Evolutionary conservation across 2,797 vertebrate genomes (phyloP).

Genomic region (Alca torda): DNA sequence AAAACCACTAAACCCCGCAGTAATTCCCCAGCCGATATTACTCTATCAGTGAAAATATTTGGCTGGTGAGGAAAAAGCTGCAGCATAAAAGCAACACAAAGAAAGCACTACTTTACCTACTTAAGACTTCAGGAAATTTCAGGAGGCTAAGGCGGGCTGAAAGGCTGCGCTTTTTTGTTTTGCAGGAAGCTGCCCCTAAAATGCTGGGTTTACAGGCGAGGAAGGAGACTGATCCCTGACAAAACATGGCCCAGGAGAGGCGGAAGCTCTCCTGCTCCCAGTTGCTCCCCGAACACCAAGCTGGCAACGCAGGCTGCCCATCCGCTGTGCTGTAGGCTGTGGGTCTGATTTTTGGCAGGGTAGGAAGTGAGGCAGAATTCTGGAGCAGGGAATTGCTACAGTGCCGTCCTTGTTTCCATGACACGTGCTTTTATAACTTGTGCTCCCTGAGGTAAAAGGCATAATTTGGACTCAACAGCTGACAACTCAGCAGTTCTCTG

Average conservation of each 20-base stretch:
- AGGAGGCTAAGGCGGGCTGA: neutral
- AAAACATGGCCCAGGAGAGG: neutral
- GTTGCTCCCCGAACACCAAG: neutral
- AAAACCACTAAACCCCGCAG: neutral
- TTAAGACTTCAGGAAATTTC: neutral
- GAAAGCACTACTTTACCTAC: neutral
- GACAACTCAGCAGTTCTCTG: conserved; percentile 58
- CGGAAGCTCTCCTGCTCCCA: neutral
- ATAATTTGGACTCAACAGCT: conserved; percentile 51
- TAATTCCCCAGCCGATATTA: neutral
- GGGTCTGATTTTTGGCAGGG: neutral
- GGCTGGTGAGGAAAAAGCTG: neutral
- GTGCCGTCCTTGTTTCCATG: conserved; percentile 29
- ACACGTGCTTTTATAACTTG: conserved; percentile 42
- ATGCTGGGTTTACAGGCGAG: neutral
- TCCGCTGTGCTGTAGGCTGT: neutral
- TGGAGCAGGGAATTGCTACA: neutral
- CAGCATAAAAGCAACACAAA: neutral
- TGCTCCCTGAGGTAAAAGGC: conserved; percentile 55
- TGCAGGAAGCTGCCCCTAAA: neutral
- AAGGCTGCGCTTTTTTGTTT: neutral
- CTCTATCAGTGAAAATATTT: neutral
- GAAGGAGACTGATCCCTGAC: neutral
- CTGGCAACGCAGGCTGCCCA: neutral
- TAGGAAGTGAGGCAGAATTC: neutral